Evolutionary conservation across 2,113 vertebrate species (phyloP), one percentile per base, ranked within the genome.

Genomic region (Aegypius monachus): DNA sequence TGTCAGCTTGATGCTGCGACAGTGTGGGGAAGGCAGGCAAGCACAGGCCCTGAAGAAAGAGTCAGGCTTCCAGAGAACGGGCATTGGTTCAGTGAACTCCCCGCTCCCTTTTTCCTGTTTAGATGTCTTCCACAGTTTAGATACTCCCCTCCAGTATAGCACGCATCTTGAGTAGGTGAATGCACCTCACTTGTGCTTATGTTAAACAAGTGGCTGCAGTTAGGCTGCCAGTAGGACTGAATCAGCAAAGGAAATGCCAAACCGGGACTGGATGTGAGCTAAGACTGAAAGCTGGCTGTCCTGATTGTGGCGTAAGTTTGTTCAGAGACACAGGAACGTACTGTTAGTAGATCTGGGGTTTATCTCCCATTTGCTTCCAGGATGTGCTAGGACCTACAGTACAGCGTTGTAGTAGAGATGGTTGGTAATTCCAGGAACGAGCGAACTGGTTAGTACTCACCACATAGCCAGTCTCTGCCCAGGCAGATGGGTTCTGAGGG

Each of bases 241-340:
- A 26, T 14, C 52, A 73, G 84, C 48, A 70, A 56, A 73, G 73
- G 58, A 72, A 27, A 23, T 13, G 52, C 34, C 43, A 85, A 1
- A 38, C 4, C 0, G 0, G 27, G 56, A 12, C 11, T 18, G 36
- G 52, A 3, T 27, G 65, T 0, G 8, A 38, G 56, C 16, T 38
- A 4, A 8, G 38, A 8, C 56, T 59, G 59, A 47, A 27, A 79
- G 83, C 10, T 40, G 77, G 48, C 73, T 65, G 63, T 31, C 53
- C 71, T 43, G 72, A 13, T 1, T 11, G 59, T 34, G 78, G 67
- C 3, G 0, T 10, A 1, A 8, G 32, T 17, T 26, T 34, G 11
- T 63, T 59, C 38, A 81, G 50, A 48, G 88, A 20, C 81, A 68
- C 40, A 5, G 83, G 55, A 81, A 59, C 42, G 47, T 13, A 1